These are phyloP conservation scores for Drosophila paracracens DNA, from an alignment of 2,888 invertebrate genomes.

Conservation along the genomic window DNA sequence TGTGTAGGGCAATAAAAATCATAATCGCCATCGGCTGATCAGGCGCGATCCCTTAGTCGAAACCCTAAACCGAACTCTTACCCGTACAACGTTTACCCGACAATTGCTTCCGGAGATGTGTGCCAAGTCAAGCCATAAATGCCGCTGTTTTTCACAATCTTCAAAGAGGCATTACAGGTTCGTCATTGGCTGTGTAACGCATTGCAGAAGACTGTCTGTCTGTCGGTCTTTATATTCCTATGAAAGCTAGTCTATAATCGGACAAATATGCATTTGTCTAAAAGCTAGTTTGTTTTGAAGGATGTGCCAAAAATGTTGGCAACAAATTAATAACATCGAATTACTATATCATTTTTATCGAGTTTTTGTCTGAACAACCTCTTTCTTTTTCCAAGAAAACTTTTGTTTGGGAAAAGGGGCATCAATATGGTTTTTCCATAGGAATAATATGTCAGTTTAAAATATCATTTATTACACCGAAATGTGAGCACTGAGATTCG, in stretches of 20 bases:
- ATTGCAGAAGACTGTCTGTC: background rate
- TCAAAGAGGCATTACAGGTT: background rate
- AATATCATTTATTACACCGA: background rate
- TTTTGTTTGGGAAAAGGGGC: background rate
- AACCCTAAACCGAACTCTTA: slow-evolving; percentile 30
- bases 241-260: background rate
- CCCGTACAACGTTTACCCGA: slow-evolving; percentile 22
- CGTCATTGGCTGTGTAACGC: background rate
- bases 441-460: background rate
- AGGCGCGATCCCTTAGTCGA: slow-evolving; percentile 59
- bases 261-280: background rate
- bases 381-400: background rate
- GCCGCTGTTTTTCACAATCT: slow-evolving; percentile 1
- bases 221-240: background rate
- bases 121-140: slow-evolving; percentile 60
- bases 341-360: background rate
- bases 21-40: slow-evolving; percentile 69
- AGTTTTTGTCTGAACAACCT: background rate
- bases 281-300: background rate
- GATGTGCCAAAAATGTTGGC: rapidly evolving
- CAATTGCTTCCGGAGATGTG: slow-evolving; percentile 82
- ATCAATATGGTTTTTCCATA: background rate
- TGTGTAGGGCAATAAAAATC: slow-evolving; percentile 54
- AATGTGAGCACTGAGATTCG: background rate
- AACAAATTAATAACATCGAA: background rate